A percentile compares a stretch with the other conserved stretches of the same genome.
phyloP scores from a whole-genome alignment of 2,113 vertebrate species.

The Acrocephalus kingi region DNA sequence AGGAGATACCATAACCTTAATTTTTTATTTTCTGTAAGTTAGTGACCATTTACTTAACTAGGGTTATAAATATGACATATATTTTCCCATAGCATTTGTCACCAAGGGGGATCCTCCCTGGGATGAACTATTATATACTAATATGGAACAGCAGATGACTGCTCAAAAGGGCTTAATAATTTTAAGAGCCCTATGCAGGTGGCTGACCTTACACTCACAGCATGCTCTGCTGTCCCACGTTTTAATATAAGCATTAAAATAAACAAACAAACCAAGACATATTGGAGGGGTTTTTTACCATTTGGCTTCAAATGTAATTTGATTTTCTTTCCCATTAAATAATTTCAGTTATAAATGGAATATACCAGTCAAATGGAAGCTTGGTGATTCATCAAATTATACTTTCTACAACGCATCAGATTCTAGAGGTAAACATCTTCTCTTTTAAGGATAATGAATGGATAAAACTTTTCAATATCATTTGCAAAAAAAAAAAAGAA shows the following conservation, averaged over 20 bases:
- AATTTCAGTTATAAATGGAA: slow-evolving; percentile 91
- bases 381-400: not conserved
- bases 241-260: not conserved
- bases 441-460: not conserved
- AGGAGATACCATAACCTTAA: not conserved
- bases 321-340: slow-evolving; percentile 36
- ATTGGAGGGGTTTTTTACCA: not conserved
- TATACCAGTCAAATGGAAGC: slow-evolving; percentile 84
- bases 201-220: fast-evolving
- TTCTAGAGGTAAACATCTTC: slow-evolving; percentile 74
- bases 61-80: not conserved
- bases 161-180: not conserved
- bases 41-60: not conserved
- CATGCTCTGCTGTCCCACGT: not conserved
- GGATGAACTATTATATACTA: not conserved
- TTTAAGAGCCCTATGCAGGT: not conserved
- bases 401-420: slow-evolving; percentile 72
- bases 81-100: not conserved
- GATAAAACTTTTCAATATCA: not conserved
- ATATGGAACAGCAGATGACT: not conserved
- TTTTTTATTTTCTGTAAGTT: not conserved
- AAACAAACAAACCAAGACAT: not conserved
- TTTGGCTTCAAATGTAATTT: not conserved
- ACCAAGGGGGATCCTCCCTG: not conserved
- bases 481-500: not conserved